A percentile compares a stretch with the other conserved stretches of the same genome.
phyloP scores from a whole-genome alignment of 2,113 vertebrate genomes.

The Fulmarus glacialis region DNA sequence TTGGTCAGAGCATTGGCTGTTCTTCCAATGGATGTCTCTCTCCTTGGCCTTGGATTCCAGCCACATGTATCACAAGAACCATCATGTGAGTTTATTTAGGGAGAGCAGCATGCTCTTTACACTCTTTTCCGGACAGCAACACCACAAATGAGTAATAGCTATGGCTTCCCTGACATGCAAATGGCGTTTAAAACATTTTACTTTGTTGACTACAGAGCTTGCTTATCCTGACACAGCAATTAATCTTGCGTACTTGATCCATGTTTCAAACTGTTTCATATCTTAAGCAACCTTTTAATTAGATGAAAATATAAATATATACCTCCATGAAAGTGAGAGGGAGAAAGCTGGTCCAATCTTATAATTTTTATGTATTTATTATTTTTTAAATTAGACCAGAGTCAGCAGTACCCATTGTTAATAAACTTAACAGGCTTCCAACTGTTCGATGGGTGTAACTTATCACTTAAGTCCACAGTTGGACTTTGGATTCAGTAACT shows the following conservation, averaged over 20 bases:
- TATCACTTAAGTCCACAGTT: too few relatives aligned
- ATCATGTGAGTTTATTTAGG: background rate
- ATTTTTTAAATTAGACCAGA: background rate
- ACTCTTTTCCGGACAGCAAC: background rate
- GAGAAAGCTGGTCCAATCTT: background rate
- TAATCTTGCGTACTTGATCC: background rate
- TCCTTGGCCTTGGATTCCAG: background rate
- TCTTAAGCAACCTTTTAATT: background rate
- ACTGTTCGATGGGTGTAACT: background rate
- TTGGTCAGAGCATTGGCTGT: background rate
- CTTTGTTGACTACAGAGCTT: background rate
- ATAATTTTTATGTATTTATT: rapidly evolving
- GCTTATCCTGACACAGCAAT: background rate
- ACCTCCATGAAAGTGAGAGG: background rate
- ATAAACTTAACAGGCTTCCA: background rate
- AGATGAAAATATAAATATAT: background rate
- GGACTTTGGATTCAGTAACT: background rate
- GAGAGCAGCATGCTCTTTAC: background rate
- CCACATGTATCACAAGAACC: background rate
- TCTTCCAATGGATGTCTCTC: background rate
- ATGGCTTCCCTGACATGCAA: background rate
- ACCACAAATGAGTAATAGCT: background rate
- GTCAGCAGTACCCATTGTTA: background rate
- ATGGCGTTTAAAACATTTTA: background rate
- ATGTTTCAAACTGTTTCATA: background rate